A percentile compares a stretch with the other conserved stretches of the same genome.
Evolutionary conservation across 2,797 vertebrate genomes (phyloP).

Genomic region (Rousettus madagascariensis): DNA sequence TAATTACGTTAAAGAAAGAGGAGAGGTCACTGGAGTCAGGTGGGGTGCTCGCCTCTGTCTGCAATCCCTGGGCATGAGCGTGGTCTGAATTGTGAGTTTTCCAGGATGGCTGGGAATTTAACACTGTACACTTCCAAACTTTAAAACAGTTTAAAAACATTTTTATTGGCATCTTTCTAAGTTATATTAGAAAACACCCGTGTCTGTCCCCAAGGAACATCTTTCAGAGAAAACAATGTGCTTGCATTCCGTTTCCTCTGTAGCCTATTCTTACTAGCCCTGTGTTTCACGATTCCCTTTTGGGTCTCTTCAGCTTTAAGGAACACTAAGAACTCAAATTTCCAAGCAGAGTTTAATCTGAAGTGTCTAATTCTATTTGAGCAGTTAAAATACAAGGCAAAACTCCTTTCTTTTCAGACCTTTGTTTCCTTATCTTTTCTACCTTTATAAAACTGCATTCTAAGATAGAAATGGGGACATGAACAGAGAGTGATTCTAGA

Average conservation of each 20-base stretch:
- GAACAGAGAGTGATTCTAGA: not conserved
- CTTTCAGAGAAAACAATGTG: not conserved
- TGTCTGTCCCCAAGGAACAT: not conserved
- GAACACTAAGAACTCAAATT: not conserved
- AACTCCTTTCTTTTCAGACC: not conserved
- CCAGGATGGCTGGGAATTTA: not conserved
- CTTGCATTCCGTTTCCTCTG: not conserved
- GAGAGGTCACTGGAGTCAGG: not conserved
- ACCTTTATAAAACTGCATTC: not conserved
- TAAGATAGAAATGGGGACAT: not conserved
- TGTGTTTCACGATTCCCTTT: not conserved
- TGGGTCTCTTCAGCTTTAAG: not conserved
- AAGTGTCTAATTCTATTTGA: not conserved
- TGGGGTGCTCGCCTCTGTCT: not conserved
- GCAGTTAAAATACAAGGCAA: not conserved
- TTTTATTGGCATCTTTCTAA: not conserved
- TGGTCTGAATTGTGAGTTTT: not conserved
- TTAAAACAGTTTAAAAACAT: not conserved
- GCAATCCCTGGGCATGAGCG: no score
- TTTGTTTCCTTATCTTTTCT: slow-evolving; percentile 42
- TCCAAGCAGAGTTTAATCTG: not conserved
- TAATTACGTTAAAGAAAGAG: not conserved
- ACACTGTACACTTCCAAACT: not conserved
- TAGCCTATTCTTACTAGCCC: not conserved
- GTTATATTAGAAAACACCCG: not conserved